Evolutionary conservation across 2,888 invertebrate genomes (phyloP), one percentile per base, ranked within the genome.

Genomic region (Exephanes ischioxanthus): DNA sequence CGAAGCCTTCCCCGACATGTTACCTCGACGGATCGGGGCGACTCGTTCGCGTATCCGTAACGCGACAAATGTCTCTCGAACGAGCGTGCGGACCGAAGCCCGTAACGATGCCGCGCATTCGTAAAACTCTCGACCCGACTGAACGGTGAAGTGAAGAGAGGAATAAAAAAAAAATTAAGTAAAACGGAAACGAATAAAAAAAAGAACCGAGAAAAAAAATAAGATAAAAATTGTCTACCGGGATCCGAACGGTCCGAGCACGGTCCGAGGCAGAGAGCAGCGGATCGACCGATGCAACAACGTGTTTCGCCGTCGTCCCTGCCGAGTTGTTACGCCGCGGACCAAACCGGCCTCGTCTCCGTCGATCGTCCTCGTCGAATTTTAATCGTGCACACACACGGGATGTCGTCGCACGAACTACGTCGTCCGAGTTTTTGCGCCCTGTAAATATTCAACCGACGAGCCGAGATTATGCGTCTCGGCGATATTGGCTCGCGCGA

Each of bases 1-100:
- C 84, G 84, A 83, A 84, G 87, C 80, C 83, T 76, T 76, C 88
- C 87, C 63, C 72, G 73, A 83, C 66, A 79, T 84, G 80, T 84
- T 78, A 71, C 73, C n/a, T 37, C 48, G 51, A 41, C 67, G 73
- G 79, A 70, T 82, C 80, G 72, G 83, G 81, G 72, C 80, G 70
- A 61, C 66, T 86, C 51, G 37, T 82, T 72, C 75, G 75, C 81
- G 67, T 66, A 37, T 51, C 30, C 63, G 45, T 61, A 37, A 6
- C 45, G 11, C 37, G 37, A 48, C 3, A 4, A 30, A 48, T 19
- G 14, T 51, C 26, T n/a, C 37, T 41, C 33, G n/a, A 83, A 68
- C 78, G 51, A 51, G 30, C 16, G 22, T 63, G 45, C 26, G 48
- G 45, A 26, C 5, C 45, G 30, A 1, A 48, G n/a, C 55, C 48